Evolutionary conservation across 2,797 vertebrate genomes (phyloP).

Genomic region (Momotus momota): DNA sequence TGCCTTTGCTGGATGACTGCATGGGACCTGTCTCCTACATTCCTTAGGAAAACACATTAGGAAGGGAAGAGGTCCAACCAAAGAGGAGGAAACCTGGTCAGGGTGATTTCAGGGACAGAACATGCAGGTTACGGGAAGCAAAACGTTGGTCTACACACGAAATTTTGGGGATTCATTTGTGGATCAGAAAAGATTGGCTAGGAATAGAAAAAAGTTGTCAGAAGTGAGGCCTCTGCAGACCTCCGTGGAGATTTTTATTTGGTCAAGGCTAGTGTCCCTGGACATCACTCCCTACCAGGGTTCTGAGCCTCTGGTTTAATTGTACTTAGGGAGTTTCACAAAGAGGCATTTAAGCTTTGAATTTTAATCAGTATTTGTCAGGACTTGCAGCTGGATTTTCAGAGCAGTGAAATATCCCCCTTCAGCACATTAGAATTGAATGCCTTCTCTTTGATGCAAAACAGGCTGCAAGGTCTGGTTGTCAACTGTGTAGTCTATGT

Average conservation of each 20-base stretch:
- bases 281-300: constrained; percentile 77
- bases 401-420: constrained; percentile 44
- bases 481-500: background rate
- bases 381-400: constrained; percentile 54
- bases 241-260: constrained; percentile 59
- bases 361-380: constrained; percentile 52
- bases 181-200: constrained; percentile 22
- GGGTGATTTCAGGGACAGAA: constrained; percentile 71
- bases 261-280: constrained; percentile 74
- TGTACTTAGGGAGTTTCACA: constrained; percentile 86
- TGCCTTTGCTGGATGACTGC: constrained; percentile 70
- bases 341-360: constrained; percentile 81
- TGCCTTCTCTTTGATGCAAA: constrained; percentile 40
- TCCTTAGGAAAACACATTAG: constrained; percentile 23
- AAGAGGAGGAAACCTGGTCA: constrained; percentile 77
- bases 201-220: background rate
- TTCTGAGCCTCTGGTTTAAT: constrained; percentile 85
- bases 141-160: background rate
- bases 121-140: background rate
- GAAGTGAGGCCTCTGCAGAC: background rate
- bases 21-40: background rate
- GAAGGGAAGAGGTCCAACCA: constrained; percentile 76
- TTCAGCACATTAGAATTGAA: constrained; percentile 9
- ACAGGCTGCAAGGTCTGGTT: background rate
- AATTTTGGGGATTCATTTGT: background rate